Base-by-base conservation (phyloP, 2,888 invertebrate species). In the Drosophila aldrichi region DNA sequence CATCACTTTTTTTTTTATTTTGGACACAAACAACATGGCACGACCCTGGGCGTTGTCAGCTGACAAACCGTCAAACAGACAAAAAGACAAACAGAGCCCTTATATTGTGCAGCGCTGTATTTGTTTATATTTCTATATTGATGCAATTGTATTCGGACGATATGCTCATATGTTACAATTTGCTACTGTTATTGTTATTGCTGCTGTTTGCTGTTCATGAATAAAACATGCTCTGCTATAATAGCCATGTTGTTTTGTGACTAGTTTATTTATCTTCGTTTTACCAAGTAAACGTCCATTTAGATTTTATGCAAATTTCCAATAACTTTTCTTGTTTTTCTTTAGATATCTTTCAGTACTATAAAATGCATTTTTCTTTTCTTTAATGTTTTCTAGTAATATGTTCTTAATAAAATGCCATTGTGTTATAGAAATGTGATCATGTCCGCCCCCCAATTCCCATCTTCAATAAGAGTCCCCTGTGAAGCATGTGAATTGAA, bases 251-350 rank as follows among this genome's bases (percentile, higher is more conserved):
- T 77, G 62, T 70, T 65, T 52, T 69, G 62, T 67, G 58, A 43
- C 60, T 57, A 73, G 70, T 82, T 78, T 75, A 78, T 83, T 78
- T 75, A 56, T 66, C 49, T 78, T 78, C 75, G 64, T 68, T 78
- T 78, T 72, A 66, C 79, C 78, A 81, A 75, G 64, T 62, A 81
- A 75, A 78, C 71, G 40, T 62, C 18, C 54, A 64, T 67, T 65
- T 68, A 67, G 62, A 82, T 77, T 85, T 79, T 68, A 77, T 82
- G 74, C 56, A 80, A 81, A 81, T 82, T 74, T 66, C 62, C 64
- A 44, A 51, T 46, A 58, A 57, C 61, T 77, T 25, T 51, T 51
- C 61, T 40, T 48, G 29, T 12, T 51, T 32, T 51, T 20, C 20
- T 32, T 32, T 34, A 29, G 29, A 7, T 5, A 8, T 29, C 29